Conservation (phyloP, 2,113 vertebrate genomes). For the Sigmodon hispidus region DNA sequence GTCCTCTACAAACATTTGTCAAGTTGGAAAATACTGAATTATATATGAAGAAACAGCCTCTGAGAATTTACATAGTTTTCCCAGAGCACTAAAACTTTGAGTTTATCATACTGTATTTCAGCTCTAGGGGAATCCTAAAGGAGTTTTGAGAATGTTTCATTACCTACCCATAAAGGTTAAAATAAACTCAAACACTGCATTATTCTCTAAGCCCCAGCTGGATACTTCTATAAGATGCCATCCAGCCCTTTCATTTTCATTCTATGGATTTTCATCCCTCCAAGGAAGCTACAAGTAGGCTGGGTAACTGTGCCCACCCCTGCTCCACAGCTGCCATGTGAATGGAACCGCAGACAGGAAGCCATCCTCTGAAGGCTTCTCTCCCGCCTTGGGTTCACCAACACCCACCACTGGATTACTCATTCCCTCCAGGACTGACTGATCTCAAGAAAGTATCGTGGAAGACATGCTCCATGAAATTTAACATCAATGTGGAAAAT, state of each 20-base stretch:
- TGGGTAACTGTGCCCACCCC: neutral
- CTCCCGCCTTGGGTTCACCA: neutral
- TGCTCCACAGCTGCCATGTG: neutral
- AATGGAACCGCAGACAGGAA: neutral
- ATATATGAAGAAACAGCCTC: neutral
- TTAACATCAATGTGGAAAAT: neutral
- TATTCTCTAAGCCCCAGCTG: neutral
- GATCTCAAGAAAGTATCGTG: neutral
- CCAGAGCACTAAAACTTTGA: neutral
- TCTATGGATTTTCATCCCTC: neutral
- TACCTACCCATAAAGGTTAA: constrained; percentile 21
- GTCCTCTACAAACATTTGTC: neutral
- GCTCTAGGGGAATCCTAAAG: neutral
- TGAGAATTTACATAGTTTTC: neutral
- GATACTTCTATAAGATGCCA: neutral
- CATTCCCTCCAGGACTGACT: neutral
- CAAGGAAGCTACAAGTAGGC: neutral
- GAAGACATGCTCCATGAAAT: neutral
- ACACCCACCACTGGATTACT: neutral
- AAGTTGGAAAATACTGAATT: neutral
- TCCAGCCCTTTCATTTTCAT: neutral
- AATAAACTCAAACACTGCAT: neutral
- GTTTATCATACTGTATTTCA: neutral
- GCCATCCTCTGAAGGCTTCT: neutral
- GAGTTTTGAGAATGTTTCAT: neutral